A percentile compares a stretch with the other conserved stretches of the same genome.
Evolutionary conservation across 64 coral and sea anemone genomes (phyloP).

Genomic region (Anthopleura sola): DNA sequence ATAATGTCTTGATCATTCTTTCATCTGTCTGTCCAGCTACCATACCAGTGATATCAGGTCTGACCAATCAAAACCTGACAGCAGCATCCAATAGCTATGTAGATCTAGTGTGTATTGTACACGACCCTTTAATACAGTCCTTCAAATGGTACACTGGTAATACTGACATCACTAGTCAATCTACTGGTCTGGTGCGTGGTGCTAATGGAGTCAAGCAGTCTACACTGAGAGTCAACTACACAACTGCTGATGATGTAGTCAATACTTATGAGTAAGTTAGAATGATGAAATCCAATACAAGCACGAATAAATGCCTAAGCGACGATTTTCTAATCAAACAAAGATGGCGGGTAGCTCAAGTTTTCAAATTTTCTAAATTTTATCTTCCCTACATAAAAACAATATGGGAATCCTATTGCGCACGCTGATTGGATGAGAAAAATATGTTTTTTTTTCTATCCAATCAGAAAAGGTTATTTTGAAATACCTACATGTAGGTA

Average conservation of each 20-base stretch:
- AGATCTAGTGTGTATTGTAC: neutral
- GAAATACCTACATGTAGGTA: no score
- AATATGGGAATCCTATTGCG: no score
- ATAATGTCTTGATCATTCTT: no score
- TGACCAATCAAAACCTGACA: slow-evolving; percentile 24
- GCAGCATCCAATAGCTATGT: neutral
- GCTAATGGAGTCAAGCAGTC: neutral
- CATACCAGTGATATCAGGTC: neutral
- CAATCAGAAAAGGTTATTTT: no score
- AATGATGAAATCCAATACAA: no score
- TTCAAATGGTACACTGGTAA: slow-evolving; percentile 1
- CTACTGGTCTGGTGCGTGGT: neutral
- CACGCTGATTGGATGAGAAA: no score
- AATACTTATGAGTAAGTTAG: neutral
- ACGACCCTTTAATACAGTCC: slow-evolving; percentile 1
- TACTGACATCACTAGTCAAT: slow-evolving; percentile 4
- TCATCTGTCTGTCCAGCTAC: neutral
- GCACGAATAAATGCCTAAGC: no score
- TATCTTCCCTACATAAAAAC: no score
- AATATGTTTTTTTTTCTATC: no score
- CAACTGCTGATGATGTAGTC: neutral
- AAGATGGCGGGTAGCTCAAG: no score
- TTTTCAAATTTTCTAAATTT: no score
- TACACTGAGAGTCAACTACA: neutral
- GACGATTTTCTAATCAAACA: no score